Percentiles rank a stretch among this genome's conserved stretches.
Conservation (phyloP, 37 sponge, comb jelly and placozoan genomes). For the Halisarca cf. caerulea region DNA sequence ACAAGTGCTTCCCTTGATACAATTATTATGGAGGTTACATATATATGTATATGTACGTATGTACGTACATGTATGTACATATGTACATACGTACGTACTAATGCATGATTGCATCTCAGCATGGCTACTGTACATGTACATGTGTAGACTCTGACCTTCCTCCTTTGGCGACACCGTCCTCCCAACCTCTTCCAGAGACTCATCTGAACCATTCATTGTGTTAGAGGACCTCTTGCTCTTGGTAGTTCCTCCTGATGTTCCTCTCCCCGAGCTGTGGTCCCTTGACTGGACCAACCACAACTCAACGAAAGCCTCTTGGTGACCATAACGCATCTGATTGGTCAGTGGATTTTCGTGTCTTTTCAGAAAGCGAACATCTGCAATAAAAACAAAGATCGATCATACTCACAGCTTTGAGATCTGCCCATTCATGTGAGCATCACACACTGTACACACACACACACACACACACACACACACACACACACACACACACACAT, state of each 20-base stretch:
- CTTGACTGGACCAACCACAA: constrained; percentile 61
- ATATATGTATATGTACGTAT: too few relatives aligned
- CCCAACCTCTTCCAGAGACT: constrained; percentile 31
- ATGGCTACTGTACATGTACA: background rate
- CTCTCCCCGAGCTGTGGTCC: constrained; percentile 17
- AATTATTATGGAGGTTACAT: too few relatives aligned
- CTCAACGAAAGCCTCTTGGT: constrained; percentile 47
- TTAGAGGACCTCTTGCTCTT: background rate
- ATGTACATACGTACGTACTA: too few relatives aligned
- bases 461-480: too few relatives aligned
- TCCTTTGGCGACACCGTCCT: constrained; percentile 60
- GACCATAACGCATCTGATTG: constrained; percentile 58
- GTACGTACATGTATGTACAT: too few relatives aligned
- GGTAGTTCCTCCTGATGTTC: background rate
- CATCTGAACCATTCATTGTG: constrained; percentile 40
- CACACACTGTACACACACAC: too few relatives aligned
- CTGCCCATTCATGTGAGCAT: too few relatives aligned
- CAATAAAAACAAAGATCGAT: too few relatives aligned
- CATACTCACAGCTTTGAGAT: too few relatives aligned
- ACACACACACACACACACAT: too few relatives aligned
- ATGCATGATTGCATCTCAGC: too few relatives aligned
- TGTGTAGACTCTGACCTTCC: constrained; percentile 70
- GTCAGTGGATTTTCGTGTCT: constrained; percentile 59
- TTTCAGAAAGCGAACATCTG: constrained; percentile 44
- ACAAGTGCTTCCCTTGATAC: too few relatives aligned